Evolutionary conservation across 2,888 invertebrate genomes (phyloP).

Genomic region (Erynnis tages): DNA sequence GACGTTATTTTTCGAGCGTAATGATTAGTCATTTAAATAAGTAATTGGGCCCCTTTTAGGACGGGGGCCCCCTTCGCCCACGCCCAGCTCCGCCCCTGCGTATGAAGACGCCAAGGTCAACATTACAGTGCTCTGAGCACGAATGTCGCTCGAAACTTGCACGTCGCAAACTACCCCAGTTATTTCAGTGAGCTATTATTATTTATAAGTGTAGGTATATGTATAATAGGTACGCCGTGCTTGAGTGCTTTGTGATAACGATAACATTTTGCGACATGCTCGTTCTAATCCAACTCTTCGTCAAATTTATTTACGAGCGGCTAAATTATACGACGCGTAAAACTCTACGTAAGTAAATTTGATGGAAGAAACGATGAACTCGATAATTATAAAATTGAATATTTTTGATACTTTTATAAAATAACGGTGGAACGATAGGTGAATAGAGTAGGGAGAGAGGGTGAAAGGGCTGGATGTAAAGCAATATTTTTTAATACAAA

Average conservation of each 20-base stretch:
- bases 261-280: neutral
- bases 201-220: slow-evolving; percentile 17
- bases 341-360: slow-evolving; percentile 19
- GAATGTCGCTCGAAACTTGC: slow-evolving; percentile 3
- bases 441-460: slow-evolving; percentile 1
- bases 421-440: slow-evolving; percentile 15
- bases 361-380: slow-evolving; percentile 12
- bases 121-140: slow-evolving; percentile 17
- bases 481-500: slow-evolving; percentile 23
- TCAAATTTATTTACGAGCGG: slow-evolving; percentile 22
- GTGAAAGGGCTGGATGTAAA: slow-evolving; percentile 4
- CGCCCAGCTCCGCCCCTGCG: too few species aligned
- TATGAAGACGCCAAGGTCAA: slow-evolving; percentile 9
- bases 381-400: slow-evolving; percentile 2
- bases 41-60: too few species aligned
- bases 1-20: too few species aligned
- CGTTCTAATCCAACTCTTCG: neutral
- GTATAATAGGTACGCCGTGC: slow-evolving; percentile 3
- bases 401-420: slow-evolving; percentile 24
- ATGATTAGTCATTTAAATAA: too few species aligned
- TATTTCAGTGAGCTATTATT: slow-evolving; percentile 12
- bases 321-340: neutral
- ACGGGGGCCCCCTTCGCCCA: too few species aligned
- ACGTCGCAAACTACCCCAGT: slow-evolving; percentile 14
- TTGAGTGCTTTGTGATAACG: slow-evolving; percentile 11